phyloP scores from a whole-genome alignment of 2,113 vertebrate genomes.

The Chionis minor region DNA sequence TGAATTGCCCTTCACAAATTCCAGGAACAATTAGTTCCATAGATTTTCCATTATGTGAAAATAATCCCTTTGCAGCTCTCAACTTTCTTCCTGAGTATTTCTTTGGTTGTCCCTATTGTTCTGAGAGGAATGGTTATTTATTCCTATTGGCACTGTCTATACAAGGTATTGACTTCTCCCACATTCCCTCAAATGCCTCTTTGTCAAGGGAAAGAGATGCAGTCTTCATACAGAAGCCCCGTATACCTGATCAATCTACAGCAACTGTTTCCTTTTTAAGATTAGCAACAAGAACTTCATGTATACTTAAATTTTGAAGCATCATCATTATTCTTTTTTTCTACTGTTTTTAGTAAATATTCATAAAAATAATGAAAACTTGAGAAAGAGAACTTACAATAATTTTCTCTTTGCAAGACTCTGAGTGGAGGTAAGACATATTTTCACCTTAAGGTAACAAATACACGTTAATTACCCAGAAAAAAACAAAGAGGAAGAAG shows the following conservation, averaged over 20 bases:
- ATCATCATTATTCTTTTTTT: neutral
- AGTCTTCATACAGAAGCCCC: neutral
- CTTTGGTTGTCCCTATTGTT: neutral
- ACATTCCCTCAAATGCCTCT: neutral
- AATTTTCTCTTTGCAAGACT: neutral
- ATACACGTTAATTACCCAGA: neutral
- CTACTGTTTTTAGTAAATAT: neutral
- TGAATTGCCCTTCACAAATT: neutral
- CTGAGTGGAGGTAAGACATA: rapidly evolving
- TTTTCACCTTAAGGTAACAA: neutral
- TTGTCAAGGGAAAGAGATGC: neutral
- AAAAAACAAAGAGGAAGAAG: neutral
- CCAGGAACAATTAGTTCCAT: neutral
- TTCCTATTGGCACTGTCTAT: neutral
- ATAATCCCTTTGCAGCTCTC: neutral
- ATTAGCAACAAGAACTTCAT: neutral
- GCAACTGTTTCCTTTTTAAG: neutral
- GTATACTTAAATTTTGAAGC: neutral
- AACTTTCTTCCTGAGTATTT: neutral
- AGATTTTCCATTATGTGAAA: neutral
- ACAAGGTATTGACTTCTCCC: neutral
- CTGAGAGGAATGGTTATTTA: neutral
- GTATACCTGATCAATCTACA: neutral
- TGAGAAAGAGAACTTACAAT: neutral
- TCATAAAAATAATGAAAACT: neutral